Evolutionary conservation across 1,140 invertebrate species (phyloP), one percentile per base, ranked within the genome.

Genomic region (Piezodorus guildinii): DNA sequence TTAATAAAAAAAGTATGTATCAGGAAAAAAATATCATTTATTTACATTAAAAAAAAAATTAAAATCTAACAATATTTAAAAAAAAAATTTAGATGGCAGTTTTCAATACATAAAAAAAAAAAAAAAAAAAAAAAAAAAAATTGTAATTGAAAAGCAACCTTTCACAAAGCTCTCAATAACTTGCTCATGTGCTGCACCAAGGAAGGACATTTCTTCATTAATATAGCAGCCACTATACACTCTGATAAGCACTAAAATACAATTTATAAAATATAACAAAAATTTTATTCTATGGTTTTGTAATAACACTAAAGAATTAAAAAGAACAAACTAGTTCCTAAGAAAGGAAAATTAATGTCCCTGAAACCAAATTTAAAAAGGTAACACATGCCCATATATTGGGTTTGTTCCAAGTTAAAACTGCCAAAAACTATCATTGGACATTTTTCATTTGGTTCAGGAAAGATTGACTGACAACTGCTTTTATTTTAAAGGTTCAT

Each of bases 341-440:
- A 23, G 2, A 56, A 56, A 21, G 23, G 23, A 56, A 56, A 27
- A 56, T 23, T 23, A 56, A 9, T 56, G 52, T 56, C 52, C 52
- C 52, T 56, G 52, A 56, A 25, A 25, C 52, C 15, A 56, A 23
- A 56, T 23, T 56, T 23, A 56, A 56, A 56, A 9, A 56, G 15
- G 23, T 8, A 25, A 56, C 19, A 25, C 17, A 16, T 23, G 21
- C 21, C 30, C 30, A 30, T 5, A 54, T 21, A 21, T 56, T 56
- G 52, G 52, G 2, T 25, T 23, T 23, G 19, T 56, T 56, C 52
- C 52, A 56, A 56, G 23, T 21, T 39, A 39, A 56, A 56, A 56
- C 46, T 49, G 46, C 46, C 46, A 19, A 49, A 39, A 39, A 39
- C 34, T 6, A 39, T 39, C 21, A 19, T 49, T 21, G 46, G 8